These are phyloP conservation scores for Pseudomyrmex sp. DNA, from an alignment of 1,140 invertebrate genomes.

Conservation along the genomic window DNA sequence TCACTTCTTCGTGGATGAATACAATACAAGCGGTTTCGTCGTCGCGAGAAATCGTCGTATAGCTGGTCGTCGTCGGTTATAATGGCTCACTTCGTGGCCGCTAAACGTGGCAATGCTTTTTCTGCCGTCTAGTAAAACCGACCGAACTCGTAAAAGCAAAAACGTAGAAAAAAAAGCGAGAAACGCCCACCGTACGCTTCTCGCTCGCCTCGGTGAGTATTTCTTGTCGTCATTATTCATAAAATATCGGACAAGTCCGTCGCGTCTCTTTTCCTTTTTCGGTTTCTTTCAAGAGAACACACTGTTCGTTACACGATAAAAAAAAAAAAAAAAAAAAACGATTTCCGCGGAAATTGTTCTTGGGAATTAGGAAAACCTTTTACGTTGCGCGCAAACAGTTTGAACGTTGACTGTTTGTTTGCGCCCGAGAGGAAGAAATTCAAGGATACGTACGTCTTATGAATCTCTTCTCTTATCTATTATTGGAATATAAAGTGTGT, in stretches of 20 bases:
- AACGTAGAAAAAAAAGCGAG: conserved; percentile 70
- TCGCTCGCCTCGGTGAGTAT: conserved; percentile 55
- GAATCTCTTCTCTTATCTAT: background rate
- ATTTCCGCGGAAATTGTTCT: conserved; percentile 28
- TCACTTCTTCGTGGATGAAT: too few species aligned
- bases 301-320: background rate
- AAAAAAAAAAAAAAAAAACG: conserved; percentile 5
- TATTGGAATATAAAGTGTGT: background rate
- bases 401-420: too few species aligned
- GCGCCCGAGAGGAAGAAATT: too few species aligned
- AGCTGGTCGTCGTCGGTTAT: conserved; percentile 54
- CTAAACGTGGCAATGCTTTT: conserved; percentile 65
- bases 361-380: background rate
- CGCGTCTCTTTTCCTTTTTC: conserved; percentile 58
- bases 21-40: conserved; percentile 56
- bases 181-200: conserved; percentile 69
- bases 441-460: too few species aligned
- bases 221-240: conserved; percentile 79
- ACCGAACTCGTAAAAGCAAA: conserved; percentile 71
- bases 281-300: conserved; percentile 11
- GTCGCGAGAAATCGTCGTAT: conserved; percentile 73
- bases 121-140: conserved; percentile 42
- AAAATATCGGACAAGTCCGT: conserved; percentile 68
- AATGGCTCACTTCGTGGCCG: conserved; percentile 71
- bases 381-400: too few species aligned